Evolutionary conservation across 1,140 invertebrate species (phyloP), one percentile per base, ranked within the genome.

Genomic region (Dendroctonus valens): DNA sequence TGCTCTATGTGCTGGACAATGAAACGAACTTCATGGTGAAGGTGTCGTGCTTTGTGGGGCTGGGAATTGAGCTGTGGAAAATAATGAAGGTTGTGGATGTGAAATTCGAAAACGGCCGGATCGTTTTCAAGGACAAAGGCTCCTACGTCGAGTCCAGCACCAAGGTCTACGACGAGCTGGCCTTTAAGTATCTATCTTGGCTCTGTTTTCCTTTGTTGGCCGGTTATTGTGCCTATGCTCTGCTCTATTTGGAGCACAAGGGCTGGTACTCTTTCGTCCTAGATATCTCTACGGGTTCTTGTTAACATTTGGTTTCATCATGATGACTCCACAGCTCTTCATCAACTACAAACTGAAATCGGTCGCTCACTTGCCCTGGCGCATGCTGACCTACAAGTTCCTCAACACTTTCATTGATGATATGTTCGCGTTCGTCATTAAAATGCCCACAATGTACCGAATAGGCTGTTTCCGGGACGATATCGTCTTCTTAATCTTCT

Each of bases 401-500:
- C 85, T 99, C n/a, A 99, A 99, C 79, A 99, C 97, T 3, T 99
- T 99, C 77, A 99, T 99, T 75, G 97, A 99, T 82, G 97, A 99
- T 81, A 96, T 99, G 71, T 99, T 99, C 84, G 97, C 97, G 63
- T 99, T 99, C 85, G 94, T 99, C 61, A 99, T 99, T 69, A 97
- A 97, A 82, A 99, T 99, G 97, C 97, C 97, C 42, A 98, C 93
- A 0, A 90, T 99, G 84, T 99, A 99, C 77, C 83, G 91, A 67
- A 77, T 94, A 66, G 96, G 97, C 11, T 99, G 97, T 81, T 96
- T 99, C 80, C 87, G 97, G 78, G 96, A 99, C 84, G 93, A 99
- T 83, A 95, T 99, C 71, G 91, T 99, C 39, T 99, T 99, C 84
- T 94, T 98, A 76, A 96, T 99, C 75, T 99, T 95, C 83, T 84